Conservation (phyloP, 2,888 invertebrate genomes). For the Sminthurinus aureus region DNA sequence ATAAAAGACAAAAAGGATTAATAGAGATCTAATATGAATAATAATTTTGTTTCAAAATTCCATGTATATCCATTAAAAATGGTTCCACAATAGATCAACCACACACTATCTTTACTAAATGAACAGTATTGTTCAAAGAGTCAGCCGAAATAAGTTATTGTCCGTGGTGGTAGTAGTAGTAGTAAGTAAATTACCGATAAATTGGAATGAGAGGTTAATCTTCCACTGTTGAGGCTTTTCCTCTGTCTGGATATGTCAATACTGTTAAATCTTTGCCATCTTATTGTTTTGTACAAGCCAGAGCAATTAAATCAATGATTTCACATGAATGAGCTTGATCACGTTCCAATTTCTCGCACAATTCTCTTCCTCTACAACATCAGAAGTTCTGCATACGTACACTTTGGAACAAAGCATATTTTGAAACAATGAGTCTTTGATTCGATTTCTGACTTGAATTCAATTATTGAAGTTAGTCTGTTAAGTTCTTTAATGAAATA, state of each 20-base stretch:
- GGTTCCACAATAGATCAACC: not conserved
- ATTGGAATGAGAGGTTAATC: no score
- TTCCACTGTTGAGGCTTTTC: no score
- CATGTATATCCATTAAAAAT: no score
- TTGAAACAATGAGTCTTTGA: slow-evolving; percentile 47
- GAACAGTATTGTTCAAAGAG: not conserved
- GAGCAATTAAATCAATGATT: slow-evolving; percentile 51
- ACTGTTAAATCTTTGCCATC: not conserved
- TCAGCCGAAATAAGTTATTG: not conserved
- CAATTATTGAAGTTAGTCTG: not conserved
- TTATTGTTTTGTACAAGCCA: slow-evolving; percentile 13
- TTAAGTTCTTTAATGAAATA: no score
- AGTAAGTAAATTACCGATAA: no score
- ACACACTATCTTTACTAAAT: not conserved
- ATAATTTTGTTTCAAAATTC: no score
- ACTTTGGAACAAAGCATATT: not conserved
- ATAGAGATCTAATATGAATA: no score
- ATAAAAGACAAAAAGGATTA: no score
- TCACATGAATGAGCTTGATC: slow-evolving; percentile 42
- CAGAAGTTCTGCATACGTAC: no score
- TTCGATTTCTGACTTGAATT: slow-evolving; percentile 43
- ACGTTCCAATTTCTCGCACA: not conserved
- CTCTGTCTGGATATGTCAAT: no score
- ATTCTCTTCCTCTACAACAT: no score
- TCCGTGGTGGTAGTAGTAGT: not conserved